These are phyloP conservation scores for Otocyon megalotis DNA, from an alignment of 2,113 vertebrate genomes.

Conservation along the genomic window DNA sequence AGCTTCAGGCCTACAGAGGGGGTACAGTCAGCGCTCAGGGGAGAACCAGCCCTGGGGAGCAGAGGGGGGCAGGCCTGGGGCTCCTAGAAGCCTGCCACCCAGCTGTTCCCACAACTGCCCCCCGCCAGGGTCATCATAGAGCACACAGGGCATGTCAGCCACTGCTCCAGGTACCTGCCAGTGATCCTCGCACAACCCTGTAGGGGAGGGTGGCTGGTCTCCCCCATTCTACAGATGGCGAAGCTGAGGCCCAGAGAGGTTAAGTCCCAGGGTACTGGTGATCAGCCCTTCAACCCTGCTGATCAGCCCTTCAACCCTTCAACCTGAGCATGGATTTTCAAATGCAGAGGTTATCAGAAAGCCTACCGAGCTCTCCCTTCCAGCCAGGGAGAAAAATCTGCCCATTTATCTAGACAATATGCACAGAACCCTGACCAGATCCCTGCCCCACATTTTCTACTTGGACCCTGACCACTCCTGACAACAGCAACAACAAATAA, in stretches of 20 bases:
- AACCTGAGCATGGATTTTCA: background rate
- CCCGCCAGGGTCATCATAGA: background rate
- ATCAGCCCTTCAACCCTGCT: too few relatives aligned
- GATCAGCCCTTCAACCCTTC: too few relatives aligned
- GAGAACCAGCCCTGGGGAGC: rapidly evolving
- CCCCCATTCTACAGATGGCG: background rate
- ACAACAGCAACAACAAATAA: background rate
- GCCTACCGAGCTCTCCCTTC: background rate
- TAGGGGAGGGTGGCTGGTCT: background rate
- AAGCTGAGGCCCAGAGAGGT: background rate
- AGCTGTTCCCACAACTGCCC: background rate
- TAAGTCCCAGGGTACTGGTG: background rate
- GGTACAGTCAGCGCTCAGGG: background rate
- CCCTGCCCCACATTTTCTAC: background rate
- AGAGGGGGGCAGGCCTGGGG: background rate
- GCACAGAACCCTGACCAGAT: background rate
- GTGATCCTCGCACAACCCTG: background rate
- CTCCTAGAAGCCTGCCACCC: background rate
- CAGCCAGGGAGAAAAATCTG: too few relatives aligned
- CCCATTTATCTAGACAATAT: background rate
- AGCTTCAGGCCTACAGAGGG: slow-evolving; percentile 94
- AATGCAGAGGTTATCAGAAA: background rate
- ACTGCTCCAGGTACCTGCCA: background rate
- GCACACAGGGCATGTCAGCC: rapidly evolving
- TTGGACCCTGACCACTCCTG: background rate